phyloP scores from a whole-genome alignment of 2,888 invertebrate genomes.

The Entomobrya multifasciata region DNA sequence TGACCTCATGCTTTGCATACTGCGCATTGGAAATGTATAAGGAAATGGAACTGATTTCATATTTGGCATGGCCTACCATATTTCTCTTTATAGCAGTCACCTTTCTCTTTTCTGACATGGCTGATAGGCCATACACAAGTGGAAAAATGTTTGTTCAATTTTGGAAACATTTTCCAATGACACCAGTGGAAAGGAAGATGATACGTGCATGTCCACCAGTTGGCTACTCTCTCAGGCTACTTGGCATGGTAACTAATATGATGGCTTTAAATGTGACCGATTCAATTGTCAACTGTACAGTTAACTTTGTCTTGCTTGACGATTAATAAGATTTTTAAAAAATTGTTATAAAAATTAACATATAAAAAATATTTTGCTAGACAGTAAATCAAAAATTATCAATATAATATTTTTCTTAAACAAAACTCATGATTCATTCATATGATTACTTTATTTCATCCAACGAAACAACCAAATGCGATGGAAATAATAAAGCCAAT shows the following conservation, averaged over 20 bases:
- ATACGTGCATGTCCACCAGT: background rate
- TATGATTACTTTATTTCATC: no score
- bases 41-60: background rate
- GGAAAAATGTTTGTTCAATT: background rate
- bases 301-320: background rate
- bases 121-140: background rate
- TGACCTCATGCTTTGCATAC: background rate
- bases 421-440: no score
- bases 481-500: background rate
- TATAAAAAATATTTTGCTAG: no score
- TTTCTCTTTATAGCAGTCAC: background rate
- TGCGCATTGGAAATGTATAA: background rate
- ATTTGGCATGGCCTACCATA: background rate
- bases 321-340: background rate
- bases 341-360: no score
- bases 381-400: no score
- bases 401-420: no score
- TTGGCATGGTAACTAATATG: background rate
- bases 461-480: no score
- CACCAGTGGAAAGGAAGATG: background rate
- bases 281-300: background rate
- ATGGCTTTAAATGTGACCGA: background rate
- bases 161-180: background rate
- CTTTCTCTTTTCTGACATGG: background rate
- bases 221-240: background rate